Evolutionary conservation across 2,113 vertebrate genomes (phyloP).

Genomic region (Mugil cephalus): DNA sequence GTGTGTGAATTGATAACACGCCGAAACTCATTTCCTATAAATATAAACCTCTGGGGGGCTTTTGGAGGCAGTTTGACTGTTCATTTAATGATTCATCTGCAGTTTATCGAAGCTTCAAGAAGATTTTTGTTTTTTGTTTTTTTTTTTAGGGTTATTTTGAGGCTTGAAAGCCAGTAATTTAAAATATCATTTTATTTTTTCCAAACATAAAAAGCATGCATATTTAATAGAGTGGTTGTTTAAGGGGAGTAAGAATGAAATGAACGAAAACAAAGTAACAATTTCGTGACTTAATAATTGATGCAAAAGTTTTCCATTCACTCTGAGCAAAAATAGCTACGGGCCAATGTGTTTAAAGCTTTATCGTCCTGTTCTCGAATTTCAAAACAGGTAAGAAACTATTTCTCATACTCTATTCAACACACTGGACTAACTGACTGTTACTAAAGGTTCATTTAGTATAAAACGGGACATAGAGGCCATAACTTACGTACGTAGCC

Average conservation of each 20-base stretch:
- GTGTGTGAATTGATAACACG: constrained; percentile 68
- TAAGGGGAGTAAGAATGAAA: constrained; percentile 2
- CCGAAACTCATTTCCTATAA: constrained; percentile 73
- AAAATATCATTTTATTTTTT: constrained; percentile 19
- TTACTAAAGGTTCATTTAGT: no score
- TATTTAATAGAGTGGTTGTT: constrained; percentile 25
- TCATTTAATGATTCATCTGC: constrained; percentile 52
- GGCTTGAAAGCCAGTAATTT: constrained; percentile 13
- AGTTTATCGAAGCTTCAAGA: constrained; percentile 36
- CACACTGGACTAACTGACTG: not conserved
- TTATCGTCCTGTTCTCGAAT: constrained; percentile 12
- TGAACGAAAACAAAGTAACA: constrained; percentile 19
- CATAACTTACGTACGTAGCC: no score
- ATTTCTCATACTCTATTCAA: not conserved
- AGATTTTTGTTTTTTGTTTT: constrained; percentile 16
- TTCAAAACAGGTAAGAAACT: constrained; percentile 16
- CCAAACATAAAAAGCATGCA: constrained; percentile 28
- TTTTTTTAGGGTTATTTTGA: not conserved
- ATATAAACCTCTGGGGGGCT: constrained; percentile 61
- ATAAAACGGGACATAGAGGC: no score
- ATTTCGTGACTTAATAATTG: constrained; percentile 20
- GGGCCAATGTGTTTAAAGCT: constrained; percentile 14
- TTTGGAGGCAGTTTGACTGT: constrained; percentile 45
- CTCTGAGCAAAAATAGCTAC: constrained; percentile 25
- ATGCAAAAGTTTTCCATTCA: constrained; percentile 20